Conservation (phyloP, 2,113 vertebrate species). For the Actenoides lindsayi region DNA sequence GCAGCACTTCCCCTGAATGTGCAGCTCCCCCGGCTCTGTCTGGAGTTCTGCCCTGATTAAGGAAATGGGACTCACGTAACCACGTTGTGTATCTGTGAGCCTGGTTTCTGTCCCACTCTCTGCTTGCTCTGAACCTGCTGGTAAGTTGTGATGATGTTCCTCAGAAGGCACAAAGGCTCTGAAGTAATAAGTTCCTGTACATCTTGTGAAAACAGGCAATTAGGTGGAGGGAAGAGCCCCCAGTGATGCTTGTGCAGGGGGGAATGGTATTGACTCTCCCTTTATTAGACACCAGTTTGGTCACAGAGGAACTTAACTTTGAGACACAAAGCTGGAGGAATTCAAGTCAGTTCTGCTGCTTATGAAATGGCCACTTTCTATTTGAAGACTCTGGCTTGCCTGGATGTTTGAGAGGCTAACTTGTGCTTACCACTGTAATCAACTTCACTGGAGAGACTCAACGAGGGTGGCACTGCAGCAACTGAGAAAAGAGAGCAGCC, state of each 20-base stretch:
- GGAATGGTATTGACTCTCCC: slow-evolving; percentile 34
- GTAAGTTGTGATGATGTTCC: not conserved
- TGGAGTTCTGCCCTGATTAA: not conserved
- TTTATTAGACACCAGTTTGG: slow-evolving; percentile 44
- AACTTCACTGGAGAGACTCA: not conserved
- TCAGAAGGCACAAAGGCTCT: slow-evolving; percentile 43
- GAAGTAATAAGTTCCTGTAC: slow-evolving; percentile 62
- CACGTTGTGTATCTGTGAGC: not conserved
- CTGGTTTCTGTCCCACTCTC: not conserved
- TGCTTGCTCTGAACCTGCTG: not conserved
- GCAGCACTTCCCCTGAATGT: not conserved
- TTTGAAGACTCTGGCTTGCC: not conserved
- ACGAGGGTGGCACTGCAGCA: not conserved
- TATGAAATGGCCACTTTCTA: not conserved
- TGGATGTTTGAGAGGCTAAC: not conserved
- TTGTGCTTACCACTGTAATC: not conserved
- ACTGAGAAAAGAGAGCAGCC: not conserved
- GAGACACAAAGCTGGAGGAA: not conserved
- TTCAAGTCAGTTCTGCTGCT: not conserved
- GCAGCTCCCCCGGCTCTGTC: not conserved
- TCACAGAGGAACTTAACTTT: not conserved
- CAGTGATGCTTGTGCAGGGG: not conserved
- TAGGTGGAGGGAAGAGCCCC: slow-evolving; percentile 23
- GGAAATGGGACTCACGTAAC: accelerated
- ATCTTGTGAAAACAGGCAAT: slow-evolving; percentile 46